These are phyloP conservation scores for Halichoerus grypus DNA, from an alignment of 2,113 vertebrate genomes.

Conservation along the genomic window DNA sequence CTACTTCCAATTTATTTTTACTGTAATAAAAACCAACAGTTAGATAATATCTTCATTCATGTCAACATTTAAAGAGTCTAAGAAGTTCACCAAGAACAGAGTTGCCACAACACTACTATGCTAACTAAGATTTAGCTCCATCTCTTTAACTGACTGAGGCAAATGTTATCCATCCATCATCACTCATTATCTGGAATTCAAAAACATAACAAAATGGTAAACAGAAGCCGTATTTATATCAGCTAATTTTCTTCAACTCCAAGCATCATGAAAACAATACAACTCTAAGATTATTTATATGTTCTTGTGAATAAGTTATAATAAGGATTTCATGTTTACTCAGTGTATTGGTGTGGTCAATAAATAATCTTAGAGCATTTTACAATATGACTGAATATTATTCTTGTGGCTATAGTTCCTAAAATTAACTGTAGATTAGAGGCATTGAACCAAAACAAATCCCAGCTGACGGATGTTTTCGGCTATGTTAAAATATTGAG, in stretches of 20 bases:
- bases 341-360: background rate
- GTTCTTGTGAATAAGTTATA: background rate
- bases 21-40: slow-evolving; percentile 29
- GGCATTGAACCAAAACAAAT: slow-evolving; percentile 68
- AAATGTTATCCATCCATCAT: background rate
- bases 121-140: background rate
- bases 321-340: slow-evolving; percentile 22
- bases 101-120: background rate
- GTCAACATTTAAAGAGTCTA: background rate
- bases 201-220: background rate
- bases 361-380: slow-evolving; percentile 49
- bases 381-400: slow-evolving; percentile 12
- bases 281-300: background rate
- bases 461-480: background rate
- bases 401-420: slow-evolving; percentile 8
- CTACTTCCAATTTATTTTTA: slow-evolving; percentile 41
- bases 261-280: slow-evolving; percentile 16
- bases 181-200: background rate
- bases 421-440: slow-evolving; percentile 66
- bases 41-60: slow-evolving; percentile 52
- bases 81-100: slow-evolving; percentile 30
- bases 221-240: background rate
- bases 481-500: slow-evolving; percentile 39
- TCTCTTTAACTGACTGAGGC: slow-evolving; percentile 1
- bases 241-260: slow-evolving; percentile 27